Conservation (phyloP, 2,888 invertebrate genomes). For the Vannuccia rotundouncinata region DNA sequence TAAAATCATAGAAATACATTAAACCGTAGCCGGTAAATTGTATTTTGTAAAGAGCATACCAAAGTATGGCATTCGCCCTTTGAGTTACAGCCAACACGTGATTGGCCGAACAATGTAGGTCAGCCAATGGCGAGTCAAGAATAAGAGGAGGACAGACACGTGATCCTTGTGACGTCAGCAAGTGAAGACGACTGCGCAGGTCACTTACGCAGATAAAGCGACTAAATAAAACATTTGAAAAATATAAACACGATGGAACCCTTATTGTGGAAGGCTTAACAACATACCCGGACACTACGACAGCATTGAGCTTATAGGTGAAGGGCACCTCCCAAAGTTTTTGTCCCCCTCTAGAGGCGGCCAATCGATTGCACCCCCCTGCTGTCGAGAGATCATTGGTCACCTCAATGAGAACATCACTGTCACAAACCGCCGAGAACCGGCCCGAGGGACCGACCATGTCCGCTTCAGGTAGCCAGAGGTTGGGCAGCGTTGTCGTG, state of each 20-base stretch:
- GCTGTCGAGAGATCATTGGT: background rate
- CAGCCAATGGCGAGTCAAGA: constrained; percentile 24
- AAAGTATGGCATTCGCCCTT: constrained; percentile 12
- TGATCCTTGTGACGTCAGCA: constrained; percentile 20
- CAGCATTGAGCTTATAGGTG: background rate
- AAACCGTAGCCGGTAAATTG: too few relatives aligned
- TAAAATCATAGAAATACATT: too few relatives aligned
- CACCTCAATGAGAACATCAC: background rate
- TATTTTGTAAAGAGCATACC: too few relatives aligned
- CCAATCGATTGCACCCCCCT: background rate
- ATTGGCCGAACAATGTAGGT: constrained; percentile 1
- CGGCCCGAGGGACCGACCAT: background rate
- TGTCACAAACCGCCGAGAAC: background rate
- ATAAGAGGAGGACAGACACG: constrained; percentile 24
- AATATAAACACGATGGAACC: background rate
- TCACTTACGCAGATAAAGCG: constrained; percentile 20
- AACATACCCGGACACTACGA: background rate
- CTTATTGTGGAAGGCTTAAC: background rate
- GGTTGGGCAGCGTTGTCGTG: background rate
- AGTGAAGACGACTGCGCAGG: constrained; percentile 7
- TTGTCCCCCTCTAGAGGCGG: background rate
- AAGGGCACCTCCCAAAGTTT: background rate
- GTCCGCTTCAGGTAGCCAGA: background rate
- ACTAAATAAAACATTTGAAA: background rate
- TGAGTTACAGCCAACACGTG: constrained; percentile 28